Conservation (phyloP, 30 jellyfish, hydroid and myxozoan species). For the Aurelia aurita region DNA sequence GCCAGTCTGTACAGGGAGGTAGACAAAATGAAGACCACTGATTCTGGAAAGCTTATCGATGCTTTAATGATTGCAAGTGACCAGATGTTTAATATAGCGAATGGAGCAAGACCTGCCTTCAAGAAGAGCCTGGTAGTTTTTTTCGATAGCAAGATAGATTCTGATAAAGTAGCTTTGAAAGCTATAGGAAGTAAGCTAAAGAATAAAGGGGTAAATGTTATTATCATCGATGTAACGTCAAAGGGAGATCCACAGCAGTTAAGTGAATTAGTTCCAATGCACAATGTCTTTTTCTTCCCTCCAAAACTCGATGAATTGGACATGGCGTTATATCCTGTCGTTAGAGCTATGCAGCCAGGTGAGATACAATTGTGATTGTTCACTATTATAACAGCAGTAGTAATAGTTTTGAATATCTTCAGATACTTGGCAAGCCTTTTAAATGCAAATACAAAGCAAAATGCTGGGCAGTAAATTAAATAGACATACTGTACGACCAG, state of each 20-base stretch:
- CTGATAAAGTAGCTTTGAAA: slow-evolving; percentile 30
- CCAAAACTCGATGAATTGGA: slow-evolving; percentile 65
- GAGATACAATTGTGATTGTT: not conserved
- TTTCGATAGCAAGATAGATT: slow-evolving; percentile 33
- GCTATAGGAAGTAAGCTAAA: slow-evolving; percentile 29
- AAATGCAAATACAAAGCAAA: too few species aligned
- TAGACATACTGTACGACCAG: too few species aligned
- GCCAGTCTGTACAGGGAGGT: not conserved
- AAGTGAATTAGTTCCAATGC: slow-evolving; percentile 9
- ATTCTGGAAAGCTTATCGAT: not conserved
- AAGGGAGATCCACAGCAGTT: slow-evolving; percentile 3
- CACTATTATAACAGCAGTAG: too few species aligned
- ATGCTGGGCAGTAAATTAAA: too few species aligned
- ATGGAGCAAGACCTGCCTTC: slow-evolving; percentile 83
- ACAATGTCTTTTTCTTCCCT: slow-evolving; percentile 83
- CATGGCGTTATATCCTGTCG: slow-evolving; percentile 62
- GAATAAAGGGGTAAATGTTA: slow-evolving; percentile 49
- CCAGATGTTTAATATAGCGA: slow-evolving; percentile 27
- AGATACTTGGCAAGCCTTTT: too few species aligned
- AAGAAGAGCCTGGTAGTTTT: slow-evolving; percentile 64
- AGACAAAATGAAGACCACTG: slow-evolving; percentile 4
- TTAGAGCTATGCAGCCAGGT: slow-evolving; percentile 70
- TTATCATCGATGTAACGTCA: slow-evolving; percentile 67
- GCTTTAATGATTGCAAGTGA: slow-evolving; percentile 34
- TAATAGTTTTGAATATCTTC: too few species aligned